Percentiles rank a stretch among this genome's conserved stretches.
Conservation (phyloP, 1,140 invertebrate species). For the Yoshiicerus persimilis region DNA sequence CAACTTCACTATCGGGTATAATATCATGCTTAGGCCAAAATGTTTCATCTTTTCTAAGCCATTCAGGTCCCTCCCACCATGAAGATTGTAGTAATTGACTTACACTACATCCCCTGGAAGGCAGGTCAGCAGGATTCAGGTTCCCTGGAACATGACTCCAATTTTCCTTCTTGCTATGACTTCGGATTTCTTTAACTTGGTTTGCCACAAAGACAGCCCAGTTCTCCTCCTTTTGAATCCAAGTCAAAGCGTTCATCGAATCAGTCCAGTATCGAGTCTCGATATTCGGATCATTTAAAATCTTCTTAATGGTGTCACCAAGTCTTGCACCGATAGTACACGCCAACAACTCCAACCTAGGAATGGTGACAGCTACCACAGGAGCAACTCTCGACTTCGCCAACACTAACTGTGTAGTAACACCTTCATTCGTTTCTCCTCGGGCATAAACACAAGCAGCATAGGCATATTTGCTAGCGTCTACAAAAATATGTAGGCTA, state of each 20-base stretch:
- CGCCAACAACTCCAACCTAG: constrained; percentile 24
- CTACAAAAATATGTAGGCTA: neutral
- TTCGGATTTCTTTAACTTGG: constrained; percentile 39
- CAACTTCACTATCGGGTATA: neutral
- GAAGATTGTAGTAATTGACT: neutral
- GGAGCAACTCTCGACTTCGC: constrained; percentile 30
- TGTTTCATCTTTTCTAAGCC: neutral
- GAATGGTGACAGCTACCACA: neutral
- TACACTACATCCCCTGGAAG: neutral
- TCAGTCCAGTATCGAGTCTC: constrained; percentile 24
- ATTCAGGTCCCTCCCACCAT: neutral
- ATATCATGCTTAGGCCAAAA: neutral
- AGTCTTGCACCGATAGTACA: constrained; percentile 6
- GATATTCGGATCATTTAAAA: neutral
- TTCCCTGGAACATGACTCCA: constrained; percentile 37
- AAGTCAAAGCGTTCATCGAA: constrained; percentile 28
- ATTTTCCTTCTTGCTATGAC: neutral
- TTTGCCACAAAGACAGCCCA: neutral
- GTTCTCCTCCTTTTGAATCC: neutral
- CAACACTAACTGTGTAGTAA: neutral
- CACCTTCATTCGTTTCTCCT: neutral
- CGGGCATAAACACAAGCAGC: neutral
- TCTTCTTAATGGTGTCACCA: neutral
- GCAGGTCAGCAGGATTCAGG: neutral
- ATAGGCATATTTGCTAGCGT: neutral